phyloP scores from a whole-genome alignment of 2,888 invertebrate genomes.

The Aspidapion aeneum region DNA sequence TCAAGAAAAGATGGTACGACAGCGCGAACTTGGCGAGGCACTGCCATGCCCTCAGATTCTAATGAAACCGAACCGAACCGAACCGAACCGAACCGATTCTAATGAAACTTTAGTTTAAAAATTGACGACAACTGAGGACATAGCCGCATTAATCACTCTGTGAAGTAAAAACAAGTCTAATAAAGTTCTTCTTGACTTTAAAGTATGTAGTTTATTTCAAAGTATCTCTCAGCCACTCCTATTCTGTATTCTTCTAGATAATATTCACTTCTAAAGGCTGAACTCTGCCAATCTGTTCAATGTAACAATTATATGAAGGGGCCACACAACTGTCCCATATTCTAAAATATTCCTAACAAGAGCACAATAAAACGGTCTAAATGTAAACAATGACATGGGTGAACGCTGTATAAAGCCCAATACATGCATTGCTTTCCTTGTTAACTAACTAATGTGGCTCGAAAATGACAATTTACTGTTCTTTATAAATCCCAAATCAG shows the following conservation, averaged over 20 bases:
- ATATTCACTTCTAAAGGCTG: background rate
- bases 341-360: too few relatives aligned
- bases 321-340: background rate
- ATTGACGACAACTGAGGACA: background rate
- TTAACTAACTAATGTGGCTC: background rate
- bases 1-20: too few relatives aligned
- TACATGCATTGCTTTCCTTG: background rate
- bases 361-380: background rate
- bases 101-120: too few relatives aligned
- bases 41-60: too few relatives aligned
- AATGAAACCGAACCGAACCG: too few relatives aligned
- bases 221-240: background rate
- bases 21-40: too few relatives aligned
- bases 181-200: background rate
- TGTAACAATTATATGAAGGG: background rate
- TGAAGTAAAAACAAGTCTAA: background rate
- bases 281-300: background rate
- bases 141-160: background rate
- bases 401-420: background rate
- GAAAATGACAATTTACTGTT: background rate
- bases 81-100: too few relatives aligned
- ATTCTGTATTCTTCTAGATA: background rate
- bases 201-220: background rate
- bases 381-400: background rate
- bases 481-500: background rate